Conservation (phyloP, 1,140 invertebrate genomes). For the Procambarus virginalis region DNA sequence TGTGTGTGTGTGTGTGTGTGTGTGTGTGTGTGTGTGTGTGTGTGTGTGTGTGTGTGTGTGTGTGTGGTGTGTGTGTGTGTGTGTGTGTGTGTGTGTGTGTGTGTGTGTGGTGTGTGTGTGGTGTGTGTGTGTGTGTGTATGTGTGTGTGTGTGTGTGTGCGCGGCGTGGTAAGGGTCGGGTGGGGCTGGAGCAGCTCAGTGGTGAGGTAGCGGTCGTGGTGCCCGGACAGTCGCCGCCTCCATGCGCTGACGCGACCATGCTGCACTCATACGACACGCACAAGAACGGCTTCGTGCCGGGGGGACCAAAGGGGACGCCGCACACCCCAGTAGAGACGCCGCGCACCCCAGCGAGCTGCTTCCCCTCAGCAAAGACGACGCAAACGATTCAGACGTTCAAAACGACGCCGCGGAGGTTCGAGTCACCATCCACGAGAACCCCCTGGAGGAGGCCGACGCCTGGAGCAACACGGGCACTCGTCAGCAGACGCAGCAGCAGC, state of each 20-base stretch:
- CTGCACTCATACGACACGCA: constrained; percentile 55
- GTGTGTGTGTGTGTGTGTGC: constrained; percentile 37
- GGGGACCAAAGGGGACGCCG: constrained; percentile 50
- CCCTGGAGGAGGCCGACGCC: constrained; percentile 40
- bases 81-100: constrained; percentile 48
- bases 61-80: constrained; percentile 35
- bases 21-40: constrained; percentile 41
- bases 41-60: background rate
- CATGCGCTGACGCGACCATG: constrained; percentile 58
- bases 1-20: constrained; percentile 20
- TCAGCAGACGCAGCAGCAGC: constrained; percentile 43
- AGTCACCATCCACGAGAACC: constrained; percentile 58
- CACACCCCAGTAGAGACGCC: constrained; percentile 1
- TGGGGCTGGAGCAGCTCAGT: constrained; percentile 23
- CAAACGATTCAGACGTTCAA: constrained; percentile 18
- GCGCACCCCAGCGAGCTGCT: constrained; percentile 50
- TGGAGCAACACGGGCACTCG: constrained; percentile 8
- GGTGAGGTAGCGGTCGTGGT: constrained; percentile 51
- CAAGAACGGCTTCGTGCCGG: constrained; percentile 64
- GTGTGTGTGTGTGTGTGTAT: constrained; percentile 21
- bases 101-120: constrained; percentile 8
- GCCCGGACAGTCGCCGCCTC: constrained; percentile 43
- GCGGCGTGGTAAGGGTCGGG: background rate
- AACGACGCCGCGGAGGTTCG: constrained; percentile 41
- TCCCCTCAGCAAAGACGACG: constrained; percentile 43